A percentile compares a stretch with the other conserved stretches of the same genome.
Evolutionary conservation across 1,140 invertebrate species (phyloP).

Genomic region (Calephelis virginiensis): DNA sequence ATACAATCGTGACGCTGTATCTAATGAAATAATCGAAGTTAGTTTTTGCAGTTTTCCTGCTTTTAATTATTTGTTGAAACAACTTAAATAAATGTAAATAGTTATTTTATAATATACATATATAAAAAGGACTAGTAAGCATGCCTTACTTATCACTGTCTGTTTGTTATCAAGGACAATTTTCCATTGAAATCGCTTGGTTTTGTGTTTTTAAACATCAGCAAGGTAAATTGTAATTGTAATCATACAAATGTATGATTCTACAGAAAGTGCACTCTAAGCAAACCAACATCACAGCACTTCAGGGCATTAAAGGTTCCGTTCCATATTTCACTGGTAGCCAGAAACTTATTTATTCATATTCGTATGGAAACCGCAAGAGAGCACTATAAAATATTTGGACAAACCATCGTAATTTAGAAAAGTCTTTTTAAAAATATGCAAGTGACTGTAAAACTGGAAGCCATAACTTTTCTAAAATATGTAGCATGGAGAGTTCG

Average conservation of each 20-base stretch:
- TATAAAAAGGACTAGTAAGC: no score
- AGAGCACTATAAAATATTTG: conserved; percentile 39
- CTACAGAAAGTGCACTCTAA: conserved; percentile 27
- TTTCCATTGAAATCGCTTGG: no score
- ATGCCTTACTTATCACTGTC: no score
- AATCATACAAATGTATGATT: no score
- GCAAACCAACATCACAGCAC: conserved; percentile 24
- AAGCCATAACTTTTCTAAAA: conserved; percentile 15
- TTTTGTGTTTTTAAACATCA: no score
- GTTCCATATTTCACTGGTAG: conserved; percentile 28
- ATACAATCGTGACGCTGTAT: no score
- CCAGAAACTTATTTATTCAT: conserved; percentile 39
- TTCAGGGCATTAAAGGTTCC: conserved; percentile 31
- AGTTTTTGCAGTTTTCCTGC: no score
- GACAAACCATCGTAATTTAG: conserved; percentile 36
- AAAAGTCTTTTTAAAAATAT: conserved; percentile 41
- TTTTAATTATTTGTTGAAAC: no score
- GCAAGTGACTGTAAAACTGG: conserved; percentile 38
- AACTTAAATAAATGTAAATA: no score
- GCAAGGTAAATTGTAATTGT: background rate
- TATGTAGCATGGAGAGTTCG: conserved; percentile 4
- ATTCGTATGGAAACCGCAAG: conserved; percentile 32
- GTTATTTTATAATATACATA: no score
- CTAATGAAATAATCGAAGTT: no score
- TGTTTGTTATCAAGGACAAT: no score